Conservation (phyloP, 2,888 invertebrate genomes). For the Sicus ferrugineus region DNA sequence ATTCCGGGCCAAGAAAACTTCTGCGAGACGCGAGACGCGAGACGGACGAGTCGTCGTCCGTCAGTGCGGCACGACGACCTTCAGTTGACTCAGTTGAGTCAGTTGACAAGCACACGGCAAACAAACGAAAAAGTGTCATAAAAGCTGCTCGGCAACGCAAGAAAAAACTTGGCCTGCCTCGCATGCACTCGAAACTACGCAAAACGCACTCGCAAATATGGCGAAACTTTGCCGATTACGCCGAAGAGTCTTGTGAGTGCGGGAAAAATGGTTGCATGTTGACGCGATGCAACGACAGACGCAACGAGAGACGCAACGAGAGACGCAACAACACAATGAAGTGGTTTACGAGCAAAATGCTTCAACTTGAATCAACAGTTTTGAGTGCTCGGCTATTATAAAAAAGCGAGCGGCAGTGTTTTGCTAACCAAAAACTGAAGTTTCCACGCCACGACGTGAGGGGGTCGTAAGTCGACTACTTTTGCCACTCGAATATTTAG, state of each 20-base stretch:
- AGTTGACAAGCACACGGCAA: conserved; percentile 28
- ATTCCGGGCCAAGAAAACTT: background rate
- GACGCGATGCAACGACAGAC: too few species aligned
- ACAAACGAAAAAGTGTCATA: conserved; percentile 29
- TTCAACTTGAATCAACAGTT: too few species aligned
- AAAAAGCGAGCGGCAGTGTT: too few species aligned
- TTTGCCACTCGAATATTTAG: too few species aligned
- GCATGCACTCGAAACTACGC: background rate
- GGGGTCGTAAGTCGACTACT: too few species aligned
- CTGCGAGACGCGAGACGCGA: background rate
- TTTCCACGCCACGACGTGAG: too few species aligned
- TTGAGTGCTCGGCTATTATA: too few species aligned
- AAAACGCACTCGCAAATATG: conserved; percentile 9
- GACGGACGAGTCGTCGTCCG: background rate
- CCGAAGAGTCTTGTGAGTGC: background rate
- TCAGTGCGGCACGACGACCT: conserved; percentile 24
- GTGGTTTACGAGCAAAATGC: too few species aligned
- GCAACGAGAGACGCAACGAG: too few species aligned
- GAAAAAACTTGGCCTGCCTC: conserved; percentile 9
- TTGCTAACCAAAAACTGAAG: too few species aligned
- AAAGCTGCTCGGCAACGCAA: conserved; percentile 13
- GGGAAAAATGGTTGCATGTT: background rate
- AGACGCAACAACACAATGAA: too few species aligned
- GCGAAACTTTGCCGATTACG: conserved; percentile 23
- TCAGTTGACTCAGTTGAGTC: conserved; percentile 9